Percentiles rank a stretch among this genome's conserved stretches.
Evolutionary conservation across 2,888 invertebrate species (phyloP).

Genomic region (Thumatha senex): DNA sequence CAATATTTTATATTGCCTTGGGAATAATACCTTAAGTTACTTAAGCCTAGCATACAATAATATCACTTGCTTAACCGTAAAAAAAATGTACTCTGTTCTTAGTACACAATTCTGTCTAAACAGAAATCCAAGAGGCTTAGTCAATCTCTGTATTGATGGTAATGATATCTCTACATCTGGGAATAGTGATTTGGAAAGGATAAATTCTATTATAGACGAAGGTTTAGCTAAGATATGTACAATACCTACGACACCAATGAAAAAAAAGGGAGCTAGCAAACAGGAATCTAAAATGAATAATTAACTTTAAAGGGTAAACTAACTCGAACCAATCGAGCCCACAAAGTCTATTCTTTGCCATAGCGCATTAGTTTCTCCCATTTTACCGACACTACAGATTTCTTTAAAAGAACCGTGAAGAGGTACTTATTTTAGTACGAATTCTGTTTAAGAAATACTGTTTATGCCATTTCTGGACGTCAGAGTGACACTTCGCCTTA

Average conservation of each 20-base stretch:
- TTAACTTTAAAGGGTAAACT: too few relatives aligned
- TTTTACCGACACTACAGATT: too few relatives aligned
- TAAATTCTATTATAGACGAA: conserved; percentile 43
- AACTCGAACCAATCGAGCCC: too few relatives aligned
- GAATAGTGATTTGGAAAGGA: conserved; percentile 45
- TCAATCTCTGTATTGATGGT: conserved; percentile 57
- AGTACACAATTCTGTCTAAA: conserved; percentile 39
- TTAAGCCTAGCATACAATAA: conserved; percentile 62
- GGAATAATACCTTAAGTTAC: conserved; percentile 53
- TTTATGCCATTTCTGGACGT: too few relatives aligned
- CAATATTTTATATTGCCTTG: conserved; percentile 39
- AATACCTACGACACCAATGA: background rate
- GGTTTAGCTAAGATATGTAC: conserved; percentile 24
- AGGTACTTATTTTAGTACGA: too few relatives aligned
- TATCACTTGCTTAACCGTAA: conserved; percentile 44
- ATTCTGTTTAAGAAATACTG: too few relatives aligned
- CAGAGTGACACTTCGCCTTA: too few relatives aligned
- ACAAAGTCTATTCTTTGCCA: too few relatives aligned
- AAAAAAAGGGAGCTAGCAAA: background rate
- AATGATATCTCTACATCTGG: conserved; percentile 57
- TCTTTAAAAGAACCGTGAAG: too few relatives aligned
- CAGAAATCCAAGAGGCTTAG: conserved; percentile 41
- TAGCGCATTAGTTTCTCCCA: too few relatives aligned
- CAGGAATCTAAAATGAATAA: background rate
- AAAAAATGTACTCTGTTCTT: conserved; percentile 48